Conservation (phyloP, 2,113 vertebrate species). For the Nyctereutes procyonoides region DNA sequence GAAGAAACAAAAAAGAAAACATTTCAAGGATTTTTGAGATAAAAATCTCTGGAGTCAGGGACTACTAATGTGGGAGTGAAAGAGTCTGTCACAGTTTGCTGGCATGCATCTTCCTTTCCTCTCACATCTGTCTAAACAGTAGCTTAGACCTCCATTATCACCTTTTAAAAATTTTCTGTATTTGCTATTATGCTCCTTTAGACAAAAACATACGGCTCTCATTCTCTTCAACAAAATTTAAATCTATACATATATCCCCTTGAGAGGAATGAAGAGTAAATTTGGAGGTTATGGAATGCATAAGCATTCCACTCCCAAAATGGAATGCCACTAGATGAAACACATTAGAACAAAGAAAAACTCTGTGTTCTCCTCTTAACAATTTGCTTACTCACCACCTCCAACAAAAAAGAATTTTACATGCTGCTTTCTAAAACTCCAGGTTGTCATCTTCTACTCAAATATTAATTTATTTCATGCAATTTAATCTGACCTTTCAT, state of each 20-base stretch:
- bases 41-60: not conserved
- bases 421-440: not conserved
- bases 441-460: not conserved
- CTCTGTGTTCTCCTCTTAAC: not conserved
- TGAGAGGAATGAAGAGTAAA: not conserved
- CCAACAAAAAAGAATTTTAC: not conserved
- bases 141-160: not conserved
- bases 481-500: not conserved
- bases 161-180: not conserved
- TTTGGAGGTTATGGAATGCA: not conserved
- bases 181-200: not conserved
- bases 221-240: not conserved
- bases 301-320: not conserved
- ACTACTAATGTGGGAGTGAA: not conserved
- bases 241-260: not conserved
- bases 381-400: not conserved
- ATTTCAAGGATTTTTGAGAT: not conserved
- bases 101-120: not conserved
- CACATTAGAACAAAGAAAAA: not conserved
- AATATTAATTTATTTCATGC: not conserved
- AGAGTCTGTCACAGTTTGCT: not conserved
- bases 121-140: not conserved
- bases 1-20: not conserved
- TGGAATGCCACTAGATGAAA: not conserved
- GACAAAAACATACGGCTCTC: not conserved